Evolutionary conservation across 2,888 invertebrate species (phyloP), one percentile per base, ranked within the genome.

Genomic region (Nomada fucata): DNA sequence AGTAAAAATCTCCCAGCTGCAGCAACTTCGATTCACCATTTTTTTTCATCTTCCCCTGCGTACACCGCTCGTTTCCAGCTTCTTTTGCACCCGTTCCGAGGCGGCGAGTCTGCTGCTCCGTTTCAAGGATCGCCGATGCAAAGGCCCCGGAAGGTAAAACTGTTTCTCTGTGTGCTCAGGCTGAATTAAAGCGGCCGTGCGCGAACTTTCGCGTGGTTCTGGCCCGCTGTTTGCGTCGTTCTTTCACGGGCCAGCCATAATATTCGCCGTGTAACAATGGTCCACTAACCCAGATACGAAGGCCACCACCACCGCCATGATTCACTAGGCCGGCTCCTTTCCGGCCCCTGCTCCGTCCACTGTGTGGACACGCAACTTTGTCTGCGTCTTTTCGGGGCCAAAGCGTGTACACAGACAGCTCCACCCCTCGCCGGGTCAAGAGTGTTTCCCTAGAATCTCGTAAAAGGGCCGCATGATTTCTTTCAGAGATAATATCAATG

Each of bases 401-500:
- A 26, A 55, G 47, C 50, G 63, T 59, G 69, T 78, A 59, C 61
- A 57, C 50, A 29, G 29, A 36, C 55, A 13, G 23, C 50, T 60
- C 71, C 68, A 52, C 68, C 78, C 74, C 47, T 11, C 60, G 55
- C 50, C 63, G 64, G 68, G 71, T 75, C 74, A 57, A 77, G 65
- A 63, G 52, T 77, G 68, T 83, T 75, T 75, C 84, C 26, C 72
- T 75, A 63, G 76, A 80, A 77, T 70, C 75, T 63, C 53, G 72
- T 67, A 60, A 78, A 81, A 76, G 69, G 47, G 42, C 63, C 70
- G 47, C 36, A 61, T 70, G 74, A 78, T 76, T 76, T 70, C 84
- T 84, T 84, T 81, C 70, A 61, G 76, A 81, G 84, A 85, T 85
- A 84, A 67, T 70, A 84, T 81, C 84, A 85, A 84, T 84, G 84